These are phyloP conservation scores for Phrynocephalus vlangalii DNA, from an alignment of 2,797 vertebrate species.

Conservation along the genomic window DNA sequence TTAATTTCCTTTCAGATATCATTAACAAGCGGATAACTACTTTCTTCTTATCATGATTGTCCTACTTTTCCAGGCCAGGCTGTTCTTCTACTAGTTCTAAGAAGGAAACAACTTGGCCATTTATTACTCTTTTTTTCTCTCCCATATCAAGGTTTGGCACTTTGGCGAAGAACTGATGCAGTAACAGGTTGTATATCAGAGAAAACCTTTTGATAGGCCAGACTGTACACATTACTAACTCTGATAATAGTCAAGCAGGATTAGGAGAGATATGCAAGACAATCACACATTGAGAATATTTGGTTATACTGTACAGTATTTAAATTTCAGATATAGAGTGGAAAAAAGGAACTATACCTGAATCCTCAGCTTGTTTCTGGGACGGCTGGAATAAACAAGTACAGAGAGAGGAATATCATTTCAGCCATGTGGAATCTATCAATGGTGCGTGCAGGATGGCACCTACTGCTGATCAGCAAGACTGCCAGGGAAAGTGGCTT, in stretches of 20 bases:
- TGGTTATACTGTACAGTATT: not conserved
- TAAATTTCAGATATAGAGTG: not conserved
- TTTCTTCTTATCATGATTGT: too few species aligned
- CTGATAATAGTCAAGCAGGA: not conserved
- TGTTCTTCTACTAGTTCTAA: not conserved
- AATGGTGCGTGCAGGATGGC: not conserved
- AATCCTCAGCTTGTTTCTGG: rapidly evolving
- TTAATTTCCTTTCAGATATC: not conserved
- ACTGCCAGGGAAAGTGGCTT: not conserved
- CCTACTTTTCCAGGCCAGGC: not conserved
- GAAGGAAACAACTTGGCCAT: not conserved
- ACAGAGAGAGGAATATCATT: not conserved
- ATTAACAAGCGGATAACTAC: not conserved
- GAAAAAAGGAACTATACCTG: slow-evolving; percentile 29
- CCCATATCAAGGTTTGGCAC: not conserved
- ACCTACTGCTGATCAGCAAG: not conserved
- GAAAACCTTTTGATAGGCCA: not conserved
- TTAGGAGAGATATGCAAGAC: not conserved
- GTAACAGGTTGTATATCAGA: not conserved
- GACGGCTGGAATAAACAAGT: slow-evolving; percentile 40
- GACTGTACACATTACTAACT: too few species aligned
- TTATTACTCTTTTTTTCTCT: too few species aligned
- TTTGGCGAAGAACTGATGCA: not conserved
- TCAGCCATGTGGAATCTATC: not conserved
- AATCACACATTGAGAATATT: not conserved